Conservation (phyloP, 1,140 invertebrate genomes). For the Trichoplusia ni region DNA sequence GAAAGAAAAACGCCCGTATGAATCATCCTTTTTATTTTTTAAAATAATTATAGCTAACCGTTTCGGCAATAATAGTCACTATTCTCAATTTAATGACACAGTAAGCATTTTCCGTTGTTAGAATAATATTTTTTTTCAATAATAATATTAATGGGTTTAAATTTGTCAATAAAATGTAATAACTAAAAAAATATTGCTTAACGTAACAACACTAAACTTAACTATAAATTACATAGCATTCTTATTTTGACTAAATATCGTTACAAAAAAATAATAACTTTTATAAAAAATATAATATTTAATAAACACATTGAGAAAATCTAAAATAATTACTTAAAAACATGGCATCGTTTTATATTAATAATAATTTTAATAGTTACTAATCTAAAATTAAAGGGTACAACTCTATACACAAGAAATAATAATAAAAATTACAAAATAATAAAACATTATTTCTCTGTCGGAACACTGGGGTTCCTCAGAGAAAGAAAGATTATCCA, state of each 20-base stretch:
- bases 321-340: constrained; percentile 69
- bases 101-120: constrained; percentile 80
- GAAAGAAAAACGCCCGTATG: constrained; percentile 68
- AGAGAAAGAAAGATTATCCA: constrained; percentile 34
- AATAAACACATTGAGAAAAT: constrained; percentile 67
- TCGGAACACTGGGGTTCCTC: constrained; percentile 43
- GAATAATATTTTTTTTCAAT: constrained; percentile 56
- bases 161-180: constrained; percentile 66
- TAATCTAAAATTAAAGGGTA: constrained; percentile 60
- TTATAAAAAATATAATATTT: constrained; percentile 79
- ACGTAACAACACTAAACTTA: constrained; percentile 72
- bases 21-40: constrained; percentile 81
- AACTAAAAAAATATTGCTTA: constrained; percentile 63
- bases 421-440: constrained; percentile 48
- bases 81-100: constrained; percentile 79
- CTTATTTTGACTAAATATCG: constrained; percentile 62
- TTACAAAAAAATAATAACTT: constrained; percentile 76
- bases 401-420: constrained; percentile 65
- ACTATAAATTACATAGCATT: constrained; percentile 68
- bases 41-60: constrained; percentile 82
- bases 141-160: constrained; percentile 69
- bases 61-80: constrained; percentile 77
- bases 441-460: constrained; percentile 42
- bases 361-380: constrained; percentile 48
- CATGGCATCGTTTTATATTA: constrained; percentile 72